A percentile compares a stretch with the other conserved stretches of the same genome.
Evolutionary conservation across 2,113 vertebrate species (phyloP).

Genomic region (Lamprotornis superbus): DNA sequence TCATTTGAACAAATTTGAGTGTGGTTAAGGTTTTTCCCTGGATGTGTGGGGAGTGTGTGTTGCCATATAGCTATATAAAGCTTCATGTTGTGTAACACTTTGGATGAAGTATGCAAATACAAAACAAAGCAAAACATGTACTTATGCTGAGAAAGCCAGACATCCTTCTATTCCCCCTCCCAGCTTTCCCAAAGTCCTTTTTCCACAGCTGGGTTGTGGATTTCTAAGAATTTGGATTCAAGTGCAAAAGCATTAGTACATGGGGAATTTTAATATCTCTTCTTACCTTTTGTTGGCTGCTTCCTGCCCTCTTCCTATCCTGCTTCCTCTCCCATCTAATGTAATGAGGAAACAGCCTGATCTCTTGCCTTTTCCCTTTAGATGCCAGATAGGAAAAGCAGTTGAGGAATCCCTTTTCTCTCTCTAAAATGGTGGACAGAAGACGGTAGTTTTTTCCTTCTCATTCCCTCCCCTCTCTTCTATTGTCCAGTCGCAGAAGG

Average conservation of each 20-base stretch:
- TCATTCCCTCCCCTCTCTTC: neutral
- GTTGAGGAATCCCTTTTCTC: constrained; percentile 3
- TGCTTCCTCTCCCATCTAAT: neutral
- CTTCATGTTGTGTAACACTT: constrained; percentile 21
- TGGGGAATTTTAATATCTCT: constrained; percentile 1
- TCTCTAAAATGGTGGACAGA: constrained; percentile 33
- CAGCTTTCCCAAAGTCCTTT: neutral
- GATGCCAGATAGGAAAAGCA: neutral
- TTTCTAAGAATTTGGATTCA: neutral
- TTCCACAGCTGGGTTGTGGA: neutral
- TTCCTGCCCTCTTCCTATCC: constrained; percentile 18
- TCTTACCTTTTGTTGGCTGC: constrained; percentile 41
- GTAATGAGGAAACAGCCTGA: neutral
- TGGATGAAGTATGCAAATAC: neutral
- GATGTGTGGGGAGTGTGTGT: neutral
- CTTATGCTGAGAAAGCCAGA: neutral
- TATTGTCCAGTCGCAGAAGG: constrained; percentile 16
- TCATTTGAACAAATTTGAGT: neutral
- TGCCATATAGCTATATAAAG: neutral
- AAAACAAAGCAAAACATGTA: constrained; percentile 2
- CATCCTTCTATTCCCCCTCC: neutral
- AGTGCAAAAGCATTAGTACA: neutral
- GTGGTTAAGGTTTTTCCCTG: neutral
- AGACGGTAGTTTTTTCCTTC: neutral
- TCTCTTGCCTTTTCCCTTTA: constrained; percentile 6